These are phyloP conservation scores for Tenrec ecaudatus DNA, from an alignment of 2,113 vertebrate species.

Conservation along the genomic window DNA sequence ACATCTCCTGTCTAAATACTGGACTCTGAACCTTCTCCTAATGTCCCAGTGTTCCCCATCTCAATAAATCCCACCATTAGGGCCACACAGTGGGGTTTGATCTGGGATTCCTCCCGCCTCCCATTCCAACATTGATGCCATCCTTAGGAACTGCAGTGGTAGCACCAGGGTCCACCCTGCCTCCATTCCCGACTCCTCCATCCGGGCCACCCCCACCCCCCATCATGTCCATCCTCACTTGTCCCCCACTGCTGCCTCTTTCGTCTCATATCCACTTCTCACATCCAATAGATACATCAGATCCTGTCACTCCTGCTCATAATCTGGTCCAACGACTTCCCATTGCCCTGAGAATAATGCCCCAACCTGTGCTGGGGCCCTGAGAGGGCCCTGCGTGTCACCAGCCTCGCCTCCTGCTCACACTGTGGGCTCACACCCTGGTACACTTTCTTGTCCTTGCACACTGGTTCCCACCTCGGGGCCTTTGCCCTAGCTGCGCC, in stretches of 20 bases:
- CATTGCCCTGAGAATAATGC: slow-evolving; percentile 8
- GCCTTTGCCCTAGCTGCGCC: neutral
- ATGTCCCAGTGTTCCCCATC: neutral
- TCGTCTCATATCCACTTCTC: neutral
- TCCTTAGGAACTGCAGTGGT: neutral
- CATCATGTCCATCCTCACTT: neutral
- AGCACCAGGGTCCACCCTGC: neutral
- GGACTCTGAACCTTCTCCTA: neutral
- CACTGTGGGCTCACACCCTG: neutral
- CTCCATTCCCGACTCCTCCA: neutral
- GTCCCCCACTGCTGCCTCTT: neutral
- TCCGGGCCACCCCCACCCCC: neutral
- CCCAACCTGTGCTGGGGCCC: neutral
- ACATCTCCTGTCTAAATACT: neutral
- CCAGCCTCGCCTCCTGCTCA: neutral
- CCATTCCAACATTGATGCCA: neutral
- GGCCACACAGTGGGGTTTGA: neutral
- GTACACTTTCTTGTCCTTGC: neutral
- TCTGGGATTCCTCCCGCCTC: neutral
- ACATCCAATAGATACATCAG: neutral
- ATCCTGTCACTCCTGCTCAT: neutral
- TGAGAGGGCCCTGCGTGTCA: neutral
- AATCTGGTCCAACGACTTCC: neutral
- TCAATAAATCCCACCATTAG: neutral
- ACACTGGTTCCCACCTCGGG: neutral